A percentile compares a stretch with the other conserved stretches of the same genome.
Conservation (phyloP, 2,797 vertebrate genomes). For the Myotis planiceps region DNA sequence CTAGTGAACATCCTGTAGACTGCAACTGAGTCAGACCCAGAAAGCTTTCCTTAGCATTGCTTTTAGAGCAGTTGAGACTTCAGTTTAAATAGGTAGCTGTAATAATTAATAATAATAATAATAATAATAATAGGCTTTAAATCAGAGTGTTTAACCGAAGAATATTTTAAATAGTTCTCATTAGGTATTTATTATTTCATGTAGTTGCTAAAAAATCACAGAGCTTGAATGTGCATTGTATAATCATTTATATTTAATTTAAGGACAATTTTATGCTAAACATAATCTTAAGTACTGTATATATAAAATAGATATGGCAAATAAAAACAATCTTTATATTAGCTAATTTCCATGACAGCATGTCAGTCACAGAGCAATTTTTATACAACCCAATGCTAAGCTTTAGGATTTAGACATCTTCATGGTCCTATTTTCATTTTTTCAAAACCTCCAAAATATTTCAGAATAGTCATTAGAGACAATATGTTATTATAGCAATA, state of each 20-base stretch:
- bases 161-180: not conserved
- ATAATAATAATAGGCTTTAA: not conserved
- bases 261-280: not conserved
- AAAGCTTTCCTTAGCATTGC: not conserved
- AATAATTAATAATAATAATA: not conserved
- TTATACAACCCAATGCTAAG: conserved; percentile 5
- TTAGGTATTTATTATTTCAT: conserved; percentile 5
- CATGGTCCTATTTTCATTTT: not conserved
- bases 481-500: not conserved
- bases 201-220: conserved; percentile 23
- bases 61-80: not conserved
- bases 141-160: not conserved
- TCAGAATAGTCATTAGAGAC: conserved; percentile 23
- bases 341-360: not conserved
- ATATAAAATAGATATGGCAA: not conserved
- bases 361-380: not conserved
- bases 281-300: not conserved
- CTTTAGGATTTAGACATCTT: conserved; percentile 17
- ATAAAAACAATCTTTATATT: not conserved
- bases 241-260: conserved; percentile 23
- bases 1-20: not conserved
- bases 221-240: not conserved
- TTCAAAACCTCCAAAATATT: conserved; percentile 33
- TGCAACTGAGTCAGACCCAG: not conserved
- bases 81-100: not conserved